phyloP scores from a whole-genome alignment of 2,113 vertebrate species.

The Melanocharis versteri region DNA sequence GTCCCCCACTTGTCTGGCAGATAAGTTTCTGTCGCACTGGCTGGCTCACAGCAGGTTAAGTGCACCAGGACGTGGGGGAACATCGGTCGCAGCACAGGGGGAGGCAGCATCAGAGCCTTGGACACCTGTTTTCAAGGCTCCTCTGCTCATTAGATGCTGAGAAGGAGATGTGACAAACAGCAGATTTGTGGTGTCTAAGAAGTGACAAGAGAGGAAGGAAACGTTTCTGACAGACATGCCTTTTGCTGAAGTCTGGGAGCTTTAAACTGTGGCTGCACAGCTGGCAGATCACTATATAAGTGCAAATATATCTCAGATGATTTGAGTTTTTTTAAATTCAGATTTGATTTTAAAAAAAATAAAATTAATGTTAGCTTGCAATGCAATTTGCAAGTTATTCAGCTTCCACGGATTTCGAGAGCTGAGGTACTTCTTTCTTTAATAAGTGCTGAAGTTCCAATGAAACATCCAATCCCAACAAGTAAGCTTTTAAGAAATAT shows the following conservation, averaged over 20 bases:
- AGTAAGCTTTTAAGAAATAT: background rate
- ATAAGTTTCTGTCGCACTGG: background rate
- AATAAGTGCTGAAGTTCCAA: background rate
- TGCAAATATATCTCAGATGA: background rate
- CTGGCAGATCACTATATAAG: background rate
- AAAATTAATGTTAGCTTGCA: background rate
- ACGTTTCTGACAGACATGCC: background rate
- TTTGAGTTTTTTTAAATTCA: background rate
- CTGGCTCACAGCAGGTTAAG: background rate
- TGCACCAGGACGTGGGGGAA: background rate
- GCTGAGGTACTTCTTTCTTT: background rate
- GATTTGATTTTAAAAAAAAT: background rate
- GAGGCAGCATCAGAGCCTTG: background rate
- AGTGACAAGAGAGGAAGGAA: background rate
- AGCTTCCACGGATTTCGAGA: background rate
- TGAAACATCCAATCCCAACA: background rate
- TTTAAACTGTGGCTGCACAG: background rate
- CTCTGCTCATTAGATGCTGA: background rate
- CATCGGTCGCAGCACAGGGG: fast-evolving
- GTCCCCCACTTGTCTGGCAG: fast-evolving
- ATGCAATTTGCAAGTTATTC: background rate
- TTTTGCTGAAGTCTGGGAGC: background rate
- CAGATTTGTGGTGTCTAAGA: background rate
- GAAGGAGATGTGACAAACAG: background rate
- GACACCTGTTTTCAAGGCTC: background rate